A percentile compares a stretch with the other conserved stretches of the same genome.
These are phyloP conservation scores for Circaetus cinerascens DNA, from an alignment of 2,113 vertebrate species.

Conservation along the genomic window DNA sequence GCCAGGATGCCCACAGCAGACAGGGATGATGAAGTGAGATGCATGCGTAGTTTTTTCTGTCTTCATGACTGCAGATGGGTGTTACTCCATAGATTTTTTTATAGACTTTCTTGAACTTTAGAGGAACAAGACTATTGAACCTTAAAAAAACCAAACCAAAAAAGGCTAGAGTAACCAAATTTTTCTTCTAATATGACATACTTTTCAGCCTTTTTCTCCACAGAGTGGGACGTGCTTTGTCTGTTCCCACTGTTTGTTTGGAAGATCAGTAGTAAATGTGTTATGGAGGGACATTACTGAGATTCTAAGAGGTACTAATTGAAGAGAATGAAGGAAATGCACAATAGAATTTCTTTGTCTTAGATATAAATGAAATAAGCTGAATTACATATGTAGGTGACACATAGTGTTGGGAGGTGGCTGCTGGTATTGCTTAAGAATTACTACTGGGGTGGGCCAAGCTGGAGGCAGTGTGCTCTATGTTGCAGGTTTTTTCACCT, in stretches of 20 bases:
- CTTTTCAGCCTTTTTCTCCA: neutral
- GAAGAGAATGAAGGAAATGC: neutral
- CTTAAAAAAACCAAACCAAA: neutral
- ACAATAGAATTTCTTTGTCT: neutral
- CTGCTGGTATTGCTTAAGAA: neutral
- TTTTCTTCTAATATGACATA: neutral
- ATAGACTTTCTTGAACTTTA: neutral
- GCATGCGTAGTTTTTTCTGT: neutral
- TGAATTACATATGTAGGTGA: neutral
- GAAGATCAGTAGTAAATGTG: neutral
- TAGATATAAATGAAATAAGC: neutral
- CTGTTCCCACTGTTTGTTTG: neutral
- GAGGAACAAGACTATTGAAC: neutral
- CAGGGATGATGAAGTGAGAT: neutral
- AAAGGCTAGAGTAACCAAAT: neutral
- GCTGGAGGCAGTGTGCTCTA: neutral
- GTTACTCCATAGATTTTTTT: neutral
- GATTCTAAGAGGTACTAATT: neutral
- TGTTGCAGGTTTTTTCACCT: neutral
- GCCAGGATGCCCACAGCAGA: neutral
- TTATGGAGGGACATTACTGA: accelerated
- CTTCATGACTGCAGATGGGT: neutral
- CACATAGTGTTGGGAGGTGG: neutral
- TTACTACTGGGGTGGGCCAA: neutral
- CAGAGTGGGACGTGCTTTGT: neutral